Conservation (phyloP, 1,140 invertebrate genomes). For the Drosophila insularis region DNA sequence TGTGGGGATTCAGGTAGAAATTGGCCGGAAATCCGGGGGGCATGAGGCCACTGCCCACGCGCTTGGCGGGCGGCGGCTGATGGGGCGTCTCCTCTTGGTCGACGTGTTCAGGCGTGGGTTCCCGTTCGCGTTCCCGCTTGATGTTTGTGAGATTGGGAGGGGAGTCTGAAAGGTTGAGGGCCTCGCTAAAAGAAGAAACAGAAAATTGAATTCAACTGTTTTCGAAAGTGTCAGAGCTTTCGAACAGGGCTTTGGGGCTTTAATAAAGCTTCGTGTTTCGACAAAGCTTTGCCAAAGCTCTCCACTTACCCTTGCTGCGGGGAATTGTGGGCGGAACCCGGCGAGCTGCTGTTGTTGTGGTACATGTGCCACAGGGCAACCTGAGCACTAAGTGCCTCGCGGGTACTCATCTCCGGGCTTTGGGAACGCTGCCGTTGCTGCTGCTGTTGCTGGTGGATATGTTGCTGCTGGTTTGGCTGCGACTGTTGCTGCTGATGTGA, state of each 20-base stretch:
- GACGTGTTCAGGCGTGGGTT: conserved; percentile 76
- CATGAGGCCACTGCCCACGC: conserved; percentile 74
- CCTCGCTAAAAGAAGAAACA: conserved; percentile 83
- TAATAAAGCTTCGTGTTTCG: not conserved
- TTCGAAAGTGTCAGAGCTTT: conserved; percentile 14
- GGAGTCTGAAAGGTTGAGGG: conserved; percentile 86
- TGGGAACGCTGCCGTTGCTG: conserved; percentile 83
- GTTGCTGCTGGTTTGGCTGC: conserved; percentile 82
- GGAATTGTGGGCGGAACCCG: conserved; percentile 70
- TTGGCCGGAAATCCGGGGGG: conserved; percentile 71
- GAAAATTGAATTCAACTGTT: not conserved
- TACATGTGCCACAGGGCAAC: conserved; percentile 92
- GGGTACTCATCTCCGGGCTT: conserved; percentile 84
- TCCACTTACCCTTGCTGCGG: conserved; percentile 70
- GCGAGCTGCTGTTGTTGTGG: conserved; percentile 85
- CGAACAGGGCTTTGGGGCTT: conserved; percentile 10
- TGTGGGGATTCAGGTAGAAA: conserved; percentile 77
- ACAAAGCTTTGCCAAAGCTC: not conserved
- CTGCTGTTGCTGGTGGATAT: conserved; percentile 82
- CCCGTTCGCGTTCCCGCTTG: conserved; percentile 86
- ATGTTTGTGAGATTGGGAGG: conserved; percentile 83
- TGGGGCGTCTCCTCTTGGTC: conserved; percentile 61
- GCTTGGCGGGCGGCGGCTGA: conserved; percentile 85
- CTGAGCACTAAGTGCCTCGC: conserved; percentile 86
- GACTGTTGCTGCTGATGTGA: conserved; percentile 82